Evolutionary conservation across 2,113 vertebrate species (phyloP).

Genomic region (Dasyurus viverrinus): DNA sequence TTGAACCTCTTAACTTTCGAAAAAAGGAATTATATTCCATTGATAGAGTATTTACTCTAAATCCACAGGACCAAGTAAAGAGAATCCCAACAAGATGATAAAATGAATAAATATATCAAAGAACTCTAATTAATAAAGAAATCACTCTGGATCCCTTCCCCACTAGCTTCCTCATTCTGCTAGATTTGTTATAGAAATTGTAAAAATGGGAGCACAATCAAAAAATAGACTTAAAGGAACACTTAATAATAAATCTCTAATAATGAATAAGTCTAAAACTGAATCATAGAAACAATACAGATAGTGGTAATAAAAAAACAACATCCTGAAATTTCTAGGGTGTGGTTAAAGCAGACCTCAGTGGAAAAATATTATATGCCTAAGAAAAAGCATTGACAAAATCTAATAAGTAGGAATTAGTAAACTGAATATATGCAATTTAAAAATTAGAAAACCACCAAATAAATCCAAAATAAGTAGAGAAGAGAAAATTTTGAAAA

Average conservation of each 20-base stretch:
- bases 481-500: background rate
- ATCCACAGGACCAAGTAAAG: background rate
- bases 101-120: background rate
- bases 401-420: background rate
- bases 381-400: background rate
- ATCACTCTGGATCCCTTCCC: background rate
- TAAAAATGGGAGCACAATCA: background rate
- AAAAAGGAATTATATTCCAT: background rate
- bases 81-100: background rate
- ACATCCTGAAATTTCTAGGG: background rate
- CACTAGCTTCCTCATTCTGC: background rate
- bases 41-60: background rate
- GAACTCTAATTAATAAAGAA: background rate
- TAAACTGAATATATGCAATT: background rate
- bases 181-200: background rate
- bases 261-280: too few relatives aligned
- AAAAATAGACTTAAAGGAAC: background rate
- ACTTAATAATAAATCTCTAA: too few relatives aligned
- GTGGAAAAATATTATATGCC: background rate
- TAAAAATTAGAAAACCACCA: background rate
- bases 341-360: background rate
- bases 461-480: background rate
- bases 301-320: background rate
- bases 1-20: background rate
- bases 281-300: background rate